Evolutionary conservation across 2,888 invertebrate genomes (phyloP), one percentile per base, ranked within the genome.

Genomic region (Hanleya hanleyi): DNA sequence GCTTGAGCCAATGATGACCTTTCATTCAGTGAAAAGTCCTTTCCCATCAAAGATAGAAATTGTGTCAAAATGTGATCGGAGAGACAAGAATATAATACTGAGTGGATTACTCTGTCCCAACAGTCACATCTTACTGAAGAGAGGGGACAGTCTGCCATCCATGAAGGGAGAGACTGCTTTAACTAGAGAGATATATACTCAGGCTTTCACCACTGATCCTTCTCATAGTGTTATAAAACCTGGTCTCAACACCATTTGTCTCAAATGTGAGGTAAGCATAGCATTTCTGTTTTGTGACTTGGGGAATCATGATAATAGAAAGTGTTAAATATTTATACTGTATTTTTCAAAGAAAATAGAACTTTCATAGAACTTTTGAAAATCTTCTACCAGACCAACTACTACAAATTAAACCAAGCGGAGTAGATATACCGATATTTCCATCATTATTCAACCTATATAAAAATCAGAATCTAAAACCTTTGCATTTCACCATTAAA

Each of bases 141-240:
- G 87, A 49, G 72, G 78, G n/a, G 86, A 87, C 75, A 87, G 86
- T 64, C 41, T 71, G 7, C 78, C 81, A 18, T 69, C 77, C 15
- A 47, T 50, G 6, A 64, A 38, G 15, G 37, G 35, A 90, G 93
- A 94, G 0, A 94, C 94, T 0, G 92, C 93, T 1, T 93, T 94
- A 1, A 87, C 92, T 0, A 93, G 94, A 81, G 93, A 93, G 57
- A 94, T 94, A 86, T 95, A 93, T 82, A 92, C 92, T 26, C 92
- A 92, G 74, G 92, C 92, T 74, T 93, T 95, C n/a, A 86, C 86
- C 18, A 89, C 91, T 0, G 76, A 84, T 47, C n/a, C n/a, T n/a
- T n/a, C n/a, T n/a, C 83, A 91, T 81, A 84, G 91, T 67, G 79
- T 81, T 1, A 79, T 91, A n/a, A 82, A 88, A 72, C 92, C 92